Conservation (phyloP, 2,113 vertebrate genomes). For the Sander vitreus region DNA sequence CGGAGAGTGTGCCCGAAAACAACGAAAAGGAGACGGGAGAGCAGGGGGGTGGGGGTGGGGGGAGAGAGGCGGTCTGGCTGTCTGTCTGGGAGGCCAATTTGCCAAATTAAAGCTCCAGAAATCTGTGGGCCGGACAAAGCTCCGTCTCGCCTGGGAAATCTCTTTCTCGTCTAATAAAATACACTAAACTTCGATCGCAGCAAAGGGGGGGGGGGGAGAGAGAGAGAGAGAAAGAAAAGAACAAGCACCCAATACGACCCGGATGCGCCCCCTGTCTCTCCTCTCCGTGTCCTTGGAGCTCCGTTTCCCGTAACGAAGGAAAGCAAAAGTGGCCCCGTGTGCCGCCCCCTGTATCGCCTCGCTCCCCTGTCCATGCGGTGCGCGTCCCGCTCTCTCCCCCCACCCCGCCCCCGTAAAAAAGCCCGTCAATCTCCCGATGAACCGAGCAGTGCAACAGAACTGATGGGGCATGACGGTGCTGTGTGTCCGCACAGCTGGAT, state of each 20-base stretch:
- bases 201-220: neutral
- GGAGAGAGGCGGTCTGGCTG: slow-evolving; percentile 23
- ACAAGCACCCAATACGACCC: slow-evolving; percentile 29
- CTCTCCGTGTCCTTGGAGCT: slow-evolving; percentile 73
- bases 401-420: neutral
- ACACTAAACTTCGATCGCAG: neutral
- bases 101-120: slow-evolving; percentile 62
- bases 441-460: neutral
- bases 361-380: slow-evolving; percentile 24
- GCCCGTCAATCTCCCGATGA: neutral
- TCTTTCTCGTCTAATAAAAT: neutral
- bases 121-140: slow-evolving; percentile 36
- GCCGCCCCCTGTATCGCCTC: slow-evolving; percentile 26
- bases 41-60: neutral
- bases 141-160: neutral
- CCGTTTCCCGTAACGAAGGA: slow-evolving; percentile 50
- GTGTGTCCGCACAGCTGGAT: slow-evolving; percentile 67
- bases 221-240: neutral
- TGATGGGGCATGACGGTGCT: slow-evolving; percentile 12
- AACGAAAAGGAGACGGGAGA: slow-evolving; percentile 31
- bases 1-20: slow-evolving; percentile 34
- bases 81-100: slow-evolving; percentile 66
- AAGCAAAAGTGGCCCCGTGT: slow-evolving; percentile 61
- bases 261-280: slow-evolving; percentile 52
- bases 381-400: slow-evolving; percentile 24